Conservation (phyloP, 2,797 vertebrate species). For the Smutsia temminckii region DNA sequence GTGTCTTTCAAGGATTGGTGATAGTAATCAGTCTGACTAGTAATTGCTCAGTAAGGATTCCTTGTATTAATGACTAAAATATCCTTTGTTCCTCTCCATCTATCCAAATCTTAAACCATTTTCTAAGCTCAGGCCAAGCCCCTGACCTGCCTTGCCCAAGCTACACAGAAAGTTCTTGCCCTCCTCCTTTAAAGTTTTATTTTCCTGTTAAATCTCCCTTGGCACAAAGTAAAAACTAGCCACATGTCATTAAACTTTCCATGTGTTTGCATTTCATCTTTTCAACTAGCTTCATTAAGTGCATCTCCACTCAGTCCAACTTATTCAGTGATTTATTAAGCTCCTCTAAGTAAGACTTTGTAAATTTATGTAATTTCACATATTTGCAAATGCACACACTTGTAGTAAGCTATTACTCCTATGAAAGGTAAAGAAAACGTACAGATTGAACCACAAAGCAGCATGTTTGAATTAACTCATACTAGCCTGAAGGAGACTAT, state of each 20-base stretch:
- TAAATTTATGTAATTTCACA: not conserved
- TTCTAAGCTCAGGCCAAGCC: not conserved
- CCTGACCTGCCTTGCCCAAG: not conserved
- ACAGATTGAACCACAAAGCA: too few relatives aligned
- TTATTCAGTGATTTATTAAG: not conserved
- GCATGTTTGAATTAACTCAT: not conserved
- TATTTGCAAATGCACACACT: not conserved
- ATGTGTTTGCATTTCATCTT: not conserved
- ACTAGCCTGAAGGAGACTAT: too few relatives aligned
- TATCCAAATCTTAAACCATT: not conserved
- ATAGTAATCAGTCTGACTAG: not conserved
- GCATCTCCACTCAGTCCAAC: not conserved
- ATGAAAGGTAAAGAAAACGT: not conserved
- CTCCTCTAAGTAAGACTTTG: not conserved
- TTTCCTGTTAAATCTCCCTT: not conserved
- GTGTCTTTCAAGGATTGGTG: not conserved
- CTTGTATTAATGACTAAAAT: not conserved
- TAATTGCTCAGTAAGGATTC: not conserved
- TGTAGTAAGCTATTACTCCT: not conserved
- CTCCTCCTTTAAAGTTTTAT: not conserved
- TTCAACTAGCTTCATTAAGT: not conserved
- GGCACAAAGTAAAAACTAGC: not conserved
- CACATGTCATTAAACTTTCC: not conserved
- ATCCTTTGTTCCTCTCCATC: not conserved
- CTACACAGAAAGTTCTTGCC: not conserved